Conservation (phyloP, 1,140 invertebrate genomes). For the Drosophila equinoxialis region DNA sequence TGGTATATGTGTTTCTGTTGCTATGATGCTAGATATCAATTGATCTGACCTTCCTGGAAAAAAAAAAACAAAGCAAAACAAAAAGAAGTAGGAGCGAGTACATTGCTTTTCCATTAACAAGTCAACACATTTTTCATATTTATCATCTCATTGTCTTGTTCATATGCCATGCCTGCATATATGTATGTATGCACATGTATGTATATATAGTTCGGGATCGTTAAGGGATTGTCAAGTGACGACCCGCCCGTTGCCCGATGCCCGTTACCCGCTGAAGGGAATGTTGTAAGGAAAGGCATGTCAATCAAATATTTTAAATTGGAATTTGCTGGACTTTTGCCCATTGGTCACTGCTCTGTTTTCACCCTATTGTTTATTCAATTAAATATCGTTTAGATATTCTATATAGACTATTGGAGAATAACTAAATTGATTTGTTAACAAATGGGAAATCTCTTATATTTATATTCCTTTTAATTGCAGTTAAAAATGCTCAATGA, state of each 20-base stretch:
- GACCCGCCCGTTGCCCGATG: too few species aligned
- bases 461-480: not conserved
- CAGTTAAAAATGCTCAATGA: too few species aligned
- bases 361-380: too few species aligned
- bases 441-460: too few species aligned
- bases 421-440: too few species aligned
- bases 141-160: constrained; percentile 6
- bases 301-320: constrained; percentile 1
- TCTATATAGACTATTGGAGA: too few species aligned
- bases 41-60: constrained; percentile 49
- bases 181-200: too few species aligned
- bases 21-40: constrained; percentile 8
- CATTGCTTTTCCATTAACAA: constrained; percentile 41
- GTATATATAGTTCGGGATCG: too few species aligned
- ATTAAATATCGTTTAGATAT: too few species aligned
- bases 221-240: too few species aligned
- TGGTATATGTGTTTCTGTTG: not conserved
- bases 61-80: constrained; percentile 22
- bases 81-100: constrained; percentile 11
- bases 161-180: too few species aligned
- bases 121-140: constrained; percentile 35
- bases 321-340: not conserved
- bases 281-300: not conserved
- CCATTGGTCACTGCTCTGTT: too few species aligned
- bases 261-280: not conserved